Base-by-base conservation (phyloP, 2,888 invertebrate genomes). In the Melitaea athalia region DNA sequence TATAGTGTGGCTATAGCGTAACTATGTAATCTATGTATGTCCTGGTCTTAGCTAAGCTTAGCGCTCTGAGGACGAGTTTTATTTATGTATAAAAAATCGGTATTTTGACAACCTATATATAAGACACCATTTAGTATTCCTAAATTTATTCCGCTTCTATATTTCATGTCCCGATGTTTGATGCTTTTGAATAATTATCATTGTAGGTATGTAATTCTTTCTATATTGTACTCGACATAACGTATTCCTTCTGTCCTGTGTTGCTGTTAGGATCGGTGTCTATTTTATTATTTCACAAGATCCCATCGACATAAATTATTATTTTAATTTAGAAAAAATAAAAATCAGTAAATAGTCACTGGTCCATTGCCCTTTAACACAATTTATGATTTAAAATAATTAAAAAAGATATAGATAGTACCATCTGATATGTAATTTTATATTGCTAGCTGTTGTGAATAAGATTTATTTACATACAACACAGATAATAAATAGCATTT, bases 391-490 rank as follows among this genome's bases (percentile, higher is more conserved):
- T 65, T 70, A 74, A 74, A 74, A 67, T 75, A 68, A n/a, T 24
- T 76, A 73, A 72, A 74, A 64, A 69, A 60, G 68, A 71, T 75
- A 75, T 79, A 79, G 75, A 73, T 76, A 68, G 76, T 84, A 89
- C 87, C 88, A 87, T 89, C 87, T 87, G 87, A 88, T 79, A 78
- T 87, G 87, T 88, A 91, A 87, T 90, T 90, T 91, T 92, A 86
- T 91, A 92, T 91, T 91, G 92, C 91, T 92, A 92, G 91, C 91
- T 89, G 87, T 89, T 91, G 90, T 92, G 92, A 90, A 92, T 92
- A 92, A 91, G 88, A 91, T 88, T 91, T 91, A 91, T 92, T 92
- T 91, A 92, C 85, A 89, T 89, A 81, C 82, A 85, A 88, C 85
- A 91, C 91, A 83, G 90, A 91, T 91, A 89, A 91, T 91, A 90